Conservation (phyloP, 2,113 vertebrate genomes). For the Tricholaema leucomelas region DNA sequence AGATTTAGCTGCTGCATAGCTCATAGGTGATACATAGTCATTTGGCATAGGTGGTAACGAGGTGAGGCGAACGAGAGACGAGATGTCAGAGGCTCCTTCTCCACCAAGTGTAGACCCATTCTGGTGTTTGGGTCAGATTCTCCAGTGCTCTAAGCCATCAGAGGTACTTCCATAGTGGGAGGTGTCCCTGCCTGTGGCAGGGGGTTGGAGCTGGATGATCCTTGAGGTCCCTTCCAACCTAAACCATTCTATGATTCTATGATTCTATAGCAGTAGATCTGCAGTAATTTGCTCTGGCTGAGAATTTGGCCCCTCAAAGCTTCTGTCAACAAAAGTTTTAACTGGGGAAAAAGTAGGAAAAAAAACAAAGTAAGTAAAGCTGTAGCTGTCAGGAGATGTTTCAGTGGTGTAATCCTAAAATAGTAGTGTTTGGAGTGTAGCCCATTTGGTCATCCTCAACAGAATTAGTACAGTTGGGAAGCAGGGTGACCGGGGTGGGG, state of each 20-base stretch:
- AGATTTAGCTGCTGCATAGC: neutral
- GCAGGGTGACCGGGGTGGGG: no score
- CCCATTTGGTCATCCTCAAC: conserved; percentile 65
- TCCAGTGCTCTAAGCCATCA: neutral
- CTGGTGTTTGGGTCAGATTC: neutral
- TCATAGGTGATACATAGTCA: neutral
- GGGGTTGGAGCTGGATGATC: no score
- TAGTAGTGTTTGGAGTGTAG: conserved; percentile 53
- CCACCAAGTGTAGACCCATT: neutral
- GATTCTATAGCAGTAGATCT: conserved; percentile 20
- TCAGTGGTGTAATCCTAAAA: conserved; percentile 47
- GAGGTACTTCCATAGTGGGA: conserved; percentile 32
- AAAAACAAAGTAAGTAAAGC: conserved; percentile 45
- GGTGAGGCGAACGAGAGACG: neutral
- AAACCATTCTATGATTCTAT: no score
- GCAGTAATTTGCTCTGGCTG: conserved; percentile 39
- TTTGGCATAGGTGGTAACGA: neutral
- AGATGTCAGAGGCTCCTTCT: neutral
- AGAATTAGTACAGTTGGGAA: conserved; percentile 57
- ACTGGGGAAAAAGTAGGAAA: conserved; percentile 52
- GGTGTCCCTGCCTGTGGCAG: no score
- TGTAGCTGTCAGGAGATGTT: conserved; percentile 54
- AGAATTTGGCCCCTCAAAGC: conserved; percentile 39
- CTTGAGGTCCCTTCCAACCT: no score
- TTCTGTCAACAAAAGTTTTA: conserved; percentile 64